Evolutionary conservation across 2,888 invertebrate genomes (phyloP), one percentile per base, ranked within the genome.

Genomic region (Aplocera efformata): DNA sequence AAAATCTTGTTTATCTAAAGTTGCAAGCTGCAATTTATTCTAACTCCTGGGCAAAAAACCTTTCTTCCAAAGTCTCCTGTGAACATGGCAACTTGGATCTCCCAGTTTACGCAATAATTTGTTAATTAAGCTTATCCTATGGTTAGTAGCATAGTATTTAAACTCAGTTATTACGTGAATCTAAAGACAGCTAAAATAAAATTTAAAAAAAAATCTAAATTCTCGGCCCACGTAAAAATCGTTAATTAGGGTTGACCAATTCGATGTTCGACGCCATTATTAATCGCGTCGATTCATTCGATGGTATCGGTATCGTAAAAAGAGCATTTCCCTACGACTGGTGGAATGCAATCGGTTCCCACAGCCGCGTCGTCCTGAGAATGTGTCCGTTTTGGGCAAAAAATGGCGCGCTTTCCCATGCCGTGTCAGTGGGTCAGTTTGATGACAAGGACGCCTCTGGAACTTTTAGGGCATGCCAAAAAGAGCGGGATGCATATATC

Each of bases 331-430:
- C 80, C 79, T 80, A 66, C 60, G 57, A 59, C 57, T 58, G 51
- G 44, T 42, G 76, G 84, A 82, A 86, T 85, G 79, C 73, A 64
- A 83, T 82, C 76, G 81, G 83, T 85, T 86, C 86, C 83, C 86
- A 88, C 78, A 83, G 70, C 79, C 79, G 79, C 79, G 82, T 69
- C 60, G 70, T 63, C 60, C 58, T 58, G 56, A 72, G 78, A 76
- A 75, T 80, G 68, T 73, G 68, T 71, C 72, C 70, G 64, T 67
- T 66, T 62, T 55, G 64, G 62, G 69, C 81, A 86, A 86, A 86
- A 86, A 85, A 70, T 72, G 53, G 74, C 76, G 60, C 61, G 73
- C 83, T 86, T 82, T 86, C 86, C 82, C 85, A 86, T 80, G 80
- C 70, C 69, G 69, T 70, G 73, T 67, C 77, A 73, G 66, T 56